A percentile compares a stretch with the other conserved stretches of the same genome.
phyloP scores from a whole-genome alignment of 2,113 vertebrate species.

The Acrocephalus arundinaceus region DNA sequence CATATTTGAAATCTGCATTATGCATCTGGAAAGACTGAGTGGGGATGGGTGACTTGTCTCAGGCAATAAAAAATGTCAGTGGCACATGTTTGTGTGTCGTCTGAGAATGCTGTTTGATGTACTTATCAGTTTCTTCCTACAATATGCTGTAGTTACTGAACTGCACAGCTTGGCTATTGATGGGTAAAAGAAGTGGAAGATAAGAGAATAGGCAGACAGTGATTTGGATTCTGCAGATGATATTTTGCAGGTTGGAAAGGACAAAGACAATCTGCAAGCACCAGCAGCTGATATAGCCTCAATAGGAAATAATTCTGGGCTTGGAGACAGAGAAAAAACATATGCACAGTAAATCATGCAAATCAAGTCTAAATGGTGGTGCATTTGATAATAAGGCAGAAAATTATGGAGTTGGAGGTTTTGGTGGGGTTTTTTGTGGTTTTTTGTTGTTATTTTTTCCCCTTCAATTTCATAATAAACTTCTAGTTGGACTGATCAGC shows the following conservation, averaged over 20 bases:
- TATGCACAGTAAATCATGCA: conserved; percentile 44
- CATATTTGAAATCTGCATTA: conserved; percentile 39
- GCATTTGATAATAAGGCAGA: conserved; percentile 19
- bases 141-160: conserved; percentile 39
- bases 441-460: neutral
- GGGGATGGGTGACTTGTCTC: conserved; percentile 40
- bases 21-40: neutral
- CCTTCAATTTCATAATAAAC: neutral
- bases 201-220: conserved; percentile 54
- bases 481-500: neutral
- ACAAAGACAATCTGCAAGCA: conserved; percentile 58
- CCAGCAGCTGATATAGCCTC: conserved; percentile 39
- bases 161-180: conserved; percentile 51
- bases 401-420: neutral
- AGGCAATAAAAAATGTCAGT: conserved; percentile 37
- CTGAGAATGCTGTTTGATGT: conserved; percentile 56
- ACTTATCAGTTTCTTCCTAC: conserved; percentile 63
- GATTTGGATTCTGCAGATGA: conserved; percentile 64
- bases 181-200: conserved; percentile 41
- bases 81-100: conserved; percentile 25
- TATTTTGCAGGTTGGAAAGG: conserved; percentile 63
- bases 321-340: conserved; percentile 29
- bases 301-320: conserved; percentile 55
- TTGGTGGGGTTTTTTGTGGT: neutral
- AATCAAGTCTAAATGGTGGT: conserved; percentile 6